Evolutionary conservation across 2,797 vertebrate genomes (phyloP), one percentile per base, ranked within the genome.

Genomic region (Tragopan temminckii): DNA sequence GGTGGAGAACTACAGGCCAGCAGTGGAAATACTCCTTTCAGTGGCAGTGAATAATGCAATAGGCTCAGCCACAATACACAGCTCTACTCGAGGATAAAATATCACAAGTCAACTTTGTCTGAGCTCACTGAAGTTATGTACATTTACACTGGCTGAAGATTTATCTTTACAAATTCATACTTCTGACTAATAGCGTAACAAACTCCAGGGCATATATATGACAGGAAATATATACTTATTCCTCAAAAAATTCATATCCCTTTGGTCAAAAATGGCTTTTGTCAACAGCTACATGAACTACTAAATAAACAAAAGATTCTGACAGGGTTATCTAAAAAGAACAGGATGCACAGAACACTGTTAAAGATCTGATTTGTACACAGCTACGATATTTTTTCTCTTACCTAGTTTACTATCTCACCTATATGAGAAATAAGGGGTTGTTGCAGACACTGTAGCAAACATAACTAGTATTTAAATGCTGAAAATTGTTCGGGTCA

Each of bases 1-100:
- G 15, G 31, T 79, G 25, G 0, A 1, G 2, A n/a, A 45, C 57
- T 29, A 10, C 0, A 3, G 25, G 31, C 10, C 13, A 33, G 38
- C 24, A 87, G 35, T 14, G 80, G 42, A 77, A 78, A 59, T 5
- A 4, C 8, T 89, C 40, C 42, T 72, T 87, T 90, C 77, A 79
- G 58, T 1, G 2, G 10, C 2, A 55, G 35, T 1, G 20, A 91
- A 43, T 42, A 76, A 55, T 9, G 46, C 45, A 38, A 29, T 0
- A 13, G 62, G 40, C 80, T 66, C 62, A 68, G 53, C 10, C 62
- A 53, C 59, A 84, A 27, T 27, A 31, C 24, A 15, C 4, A 1
- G 2, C 31, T 79, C 62, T 17, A 84, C 7, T 20, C 57, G 61
- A 63, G 57, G 52, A 66, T 45, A 77, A 91, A 94, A 81, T 29